A percentile compares a stretch with the other conserved stretches of the same genome.
These are phyloP conservation scores for Listronotus bonariensis DNA, from an alignment of 1,140 invertebrate genomes.

Conservation along the genomic window DNA sequence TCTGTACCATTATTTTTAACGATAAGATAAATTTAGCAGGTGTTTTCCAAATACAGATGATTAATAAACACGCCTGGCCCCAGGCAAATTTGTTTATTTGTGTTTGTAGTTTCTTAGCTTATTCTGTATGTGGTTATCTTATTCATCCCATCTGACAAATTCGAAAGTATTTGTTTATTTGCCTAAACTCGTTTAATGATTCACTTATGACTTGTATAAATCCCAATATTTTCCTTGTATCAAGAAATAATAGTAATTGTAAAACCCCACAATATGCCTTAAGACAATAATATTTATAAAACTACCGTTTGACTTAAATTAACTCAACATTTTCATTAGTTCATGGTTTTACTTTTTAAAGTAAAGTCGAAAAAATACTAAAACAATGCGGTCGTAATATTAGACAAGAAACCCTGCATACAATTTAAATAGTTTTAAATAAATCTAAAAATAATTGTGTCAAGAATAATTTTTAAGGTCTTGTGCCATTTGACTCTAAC, in stretches of 20 bases:
- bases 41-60: too few species aligned
- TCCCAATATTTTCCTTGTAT: too few species aligned
- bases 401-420: background rate
- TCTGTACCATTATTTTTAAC: too few species aligned
- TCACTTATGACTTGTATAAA: background rate
- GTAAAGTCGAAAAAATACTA: constrained; percentile 12
- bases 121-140: too few species aligned
- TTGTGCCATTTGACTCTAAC: too few species aligned
- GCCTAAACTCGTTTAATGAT: constrained; percentile 2
- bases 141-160: too few species aligned
- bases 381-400: constrained; percentile 9
- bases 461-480: background rate
- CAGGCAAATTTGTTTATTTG: too few species aligned
- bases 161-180: too few species aligned
- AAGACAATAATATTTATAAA: constrained; percentile 1
- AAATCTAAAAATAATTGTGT: constrained; percentile 3
- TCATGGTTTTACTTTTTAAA: constrained; percentile 10
- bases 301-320: background rate
- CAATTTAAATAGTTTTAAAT: background rate
- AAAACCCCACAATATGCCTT: constrained; percentile 8
- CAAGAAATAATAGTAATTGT: background rate
- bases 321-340: constrained; percentile 8
- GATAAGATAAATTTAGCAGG: too few species aligned
- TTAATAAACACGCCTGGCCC: too few species aligned
- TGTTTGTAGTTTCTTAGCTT: too few species aligned